phyloP scores from a whole-genome alignment of 2,113 vertebrate species.

The Nettapus auritus region DNA sequence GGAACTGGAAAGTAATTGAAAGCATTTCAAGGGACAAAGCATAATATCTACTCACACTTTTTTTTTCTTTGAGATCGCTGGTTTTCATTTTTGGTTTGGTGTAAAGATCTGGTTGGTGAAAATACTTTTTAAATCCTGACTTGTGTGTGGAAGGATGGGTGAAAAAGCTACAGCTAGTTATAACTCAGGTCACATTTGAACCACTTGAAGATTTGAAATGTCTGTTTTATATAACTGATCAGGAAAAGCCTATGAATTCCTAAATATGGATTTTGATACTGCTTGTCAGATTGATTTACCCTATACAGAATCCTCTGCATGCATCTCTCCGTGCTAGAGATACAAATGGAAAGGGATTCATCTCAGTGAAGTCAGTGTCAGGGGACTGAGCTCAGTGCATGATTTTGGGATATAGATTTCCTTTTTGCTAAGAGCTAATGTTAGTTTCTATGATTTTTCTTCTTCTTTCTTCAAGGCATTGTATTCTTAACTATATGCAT shows the following conservation, averaged over 20 bases:
- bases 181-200: neutral
- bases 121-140: neutral
- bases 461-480: neutral
- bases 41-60: neutral
- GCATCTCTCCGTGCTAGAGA: neutral
- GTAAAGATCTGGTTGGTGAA: neutral
- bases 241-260: slow-evolving; percentile 53
- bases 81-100: neutral
- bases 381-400: neutral
- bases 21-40: neutral
- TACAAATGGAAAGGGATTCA: neutral
- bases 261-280: slow-evolving; percentile 30
- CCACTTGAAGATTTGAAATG: neutral
- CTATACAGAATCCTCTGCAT: neutral
- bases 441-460: neutral
- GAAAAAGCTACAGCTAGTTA: neutral
- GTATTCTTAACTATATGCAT: neutral
- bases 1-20: neutral
- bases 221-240: slow-evolving; percentile 18
- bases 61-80: neutral
- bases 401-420: neutral
- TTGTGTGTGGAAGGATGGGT: neutral
- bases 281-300: slow-evolving; percentile 44
- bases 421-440: neutral
- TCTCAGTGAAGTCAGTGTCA: neutral